phyloP scores from a whole-genome alignment of 2,113 vertebrate species.

The Apteryx owenii region DNA sequence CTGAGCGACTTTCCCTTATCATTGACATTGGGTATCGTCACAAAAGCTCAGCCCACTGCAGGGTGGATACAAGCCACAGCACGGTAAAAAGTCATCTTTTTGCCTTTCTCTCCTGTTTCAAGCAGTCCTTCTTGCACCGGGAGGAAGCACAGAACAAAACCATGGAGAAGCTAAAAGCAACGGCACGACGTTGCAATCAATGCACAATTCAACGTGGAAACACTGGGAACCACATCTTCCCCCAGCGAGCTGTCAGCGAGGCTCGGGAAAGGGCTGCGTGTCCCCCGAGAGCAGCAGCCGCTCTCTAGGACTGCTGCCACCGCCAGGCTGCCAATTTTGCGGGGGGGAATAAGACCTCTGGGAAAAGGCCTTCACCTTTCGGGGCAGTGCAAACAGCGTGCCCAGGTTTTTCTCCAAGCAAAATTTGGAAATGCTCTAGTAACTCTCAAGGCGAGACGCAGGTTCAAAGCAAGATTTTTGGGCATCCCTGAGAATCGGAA shows the following conservation, averaged over 20 bases:
- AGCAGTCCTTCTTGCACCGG: neutral
- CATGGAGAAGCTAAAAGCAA: neutral
- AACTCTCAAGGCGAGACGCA: neutral
- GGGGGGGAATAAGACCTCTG: neutral
- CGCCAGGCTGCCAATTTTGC: neutral
- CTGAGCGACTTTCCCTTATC: neutral
- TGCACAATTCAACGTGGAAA: neutral
- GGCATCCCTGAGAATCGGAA: neutral
- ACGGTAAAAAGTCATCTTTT: neutral
- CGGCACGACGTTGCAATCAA: fast-evolving
- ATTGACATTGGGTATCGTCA: neutral
- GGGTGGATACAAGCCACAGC: no score
- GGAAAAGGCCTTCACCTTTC: neutral
- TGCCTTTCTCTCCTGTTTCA: neutral
- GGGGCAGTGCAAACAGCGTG: neutral
- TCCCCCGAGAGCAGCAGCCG: neutral
- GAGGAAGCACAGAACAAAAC: neutral
- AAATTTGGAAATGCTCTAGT: neutral
- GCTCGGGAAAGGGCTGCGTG: neutral
- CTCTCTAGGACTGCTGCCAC: neutral
- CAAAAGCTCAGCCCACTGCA: neutral
- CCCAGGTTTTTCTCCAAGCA: neutral
- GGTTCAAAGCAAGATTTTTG: neutral
- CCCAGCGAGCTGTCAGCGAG: fast-evolving
- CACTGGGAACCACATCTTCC: neutral